Evolutionary conservation across 1,140 invertebrate species (phyloP).

Genomic region (Daktulosphaira vitifoliae): DNA sequence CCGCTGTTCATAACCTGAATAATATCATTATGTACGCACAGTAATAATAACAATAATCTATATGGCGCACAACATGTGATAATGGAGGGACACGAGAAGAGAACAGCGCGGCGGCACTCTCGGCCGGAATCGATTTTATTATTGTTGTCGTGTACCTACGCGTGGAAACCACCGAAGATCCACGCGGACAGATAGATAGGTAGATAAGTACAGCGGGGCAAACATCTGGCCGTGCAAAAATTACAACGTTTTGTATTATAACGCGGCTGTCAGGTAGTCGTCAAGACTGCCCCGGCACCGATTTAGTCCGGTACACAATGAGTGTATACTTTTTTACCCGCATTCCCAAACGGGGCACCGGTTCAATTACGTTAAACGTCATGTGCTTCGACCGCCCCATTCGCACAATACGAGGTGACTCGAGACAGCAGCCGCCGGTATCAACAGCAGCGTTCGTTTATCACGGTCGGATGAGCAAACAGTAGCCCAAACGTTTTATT

Average conservation of each 20-base stretch:
- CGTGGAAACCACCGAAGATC: slow-evolving; percentile 9
- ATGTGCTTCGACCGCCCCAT: neutral
- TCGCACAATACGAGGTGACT: neutral
- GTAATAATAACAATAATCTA: no score
- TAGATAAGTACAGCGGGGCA: no score
- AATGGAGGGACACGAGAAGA: neutral
- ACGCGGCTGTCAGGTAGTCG: slow-evolving; percentile 15
- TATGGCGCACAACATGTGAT: no score
- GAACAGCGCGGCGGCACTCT: neutral
- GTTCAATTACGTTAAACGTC: slow-evolving; percentile 29
- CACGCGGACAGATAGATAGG: no score
- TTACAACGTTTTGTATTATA: slow-evolving; percentile 5
- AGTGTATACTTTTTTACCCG: neutral
- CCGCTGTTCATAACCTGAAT: slow-evolving; percentile 32
- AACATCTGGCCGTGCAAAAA: slow-evolving; percentile 1
- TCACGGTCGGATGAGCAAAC: slow-evolving; percentile 11
- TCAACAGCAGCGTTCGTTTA: no score
- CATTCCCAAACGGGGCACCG: slow-evolving; percentile 22
- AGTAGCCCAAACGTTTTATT: slow-evolving; percentile 14
- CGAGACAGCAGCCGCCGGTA: no score
- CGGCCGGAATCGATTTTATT: slow-evolving; percentile 31
- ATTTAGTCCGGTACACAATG: no score
- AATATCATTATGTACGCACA: slow-evolving; percentile 16
- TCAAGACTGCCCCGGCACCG: neutral
- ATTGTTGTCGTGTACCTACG: neutral